Base-by-base conservation (phyloP, 1,140 invertebrate species). In the Tetranychus urticae region DNA sequence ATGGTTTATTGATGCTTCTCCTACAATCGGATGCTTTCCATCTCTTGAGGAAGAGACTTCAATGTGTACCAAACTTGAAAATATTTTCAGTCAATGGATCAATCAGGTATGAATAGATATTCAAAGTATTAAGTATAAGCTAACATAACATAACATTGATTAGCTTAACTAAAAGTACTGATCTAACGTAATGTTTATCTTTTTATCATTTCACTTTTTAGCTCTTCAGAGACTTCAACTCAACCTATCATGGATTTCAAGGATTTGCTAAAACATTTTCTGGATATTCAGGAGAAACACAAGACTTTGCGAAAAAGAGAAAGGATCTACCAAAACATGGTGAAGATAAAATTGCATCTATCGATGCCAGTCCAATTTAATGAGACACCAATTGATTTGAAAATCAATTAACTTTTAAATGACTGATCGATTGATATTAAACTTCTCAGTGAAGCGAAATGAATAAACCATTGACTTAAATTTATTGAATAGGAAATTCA, bases 21-120 rank as follows among this genome's bases (percentile, higher is more conserved):
- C 94, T 94, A 33, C 94, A 99, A 76, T 92, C 85, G 54, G 89
- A 96, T 69, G 89, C 92, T 10, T 98, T 97, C 73, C 81, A 84
- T 66, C 82, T 84, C 37, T 77, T 99, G 56, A 80, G 84, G 62
- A 81, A 83, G 67, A 78, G 94, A 63, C 77, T 99, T 59, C 81
- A 89, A 68, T 92, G 89, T 70, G 84, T 93, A 67, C 90, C 90
- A 59, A 69, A 62, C 78, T 75, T 67, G 72, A 72, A 70, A 76
- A 73, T 72, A 36, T 56, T 39, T 36, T 14, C 14, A 35, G 10
- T 10, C 36, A 34, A 56, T 3, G 33, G 37, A 13, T 52, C 48
- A 52, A 7, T 23, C 1, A 52, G 48, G 48, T 52, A 52, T 5
- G 31, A 23, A 23, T 23, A 23, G 23, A 23, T 23, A 23, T 23